These are phyloP conservation scores for Formicarius rufipectus DNA, from an alignment of 2,113 vertebrate genomes.

Conservation along the genomic window DNA sequence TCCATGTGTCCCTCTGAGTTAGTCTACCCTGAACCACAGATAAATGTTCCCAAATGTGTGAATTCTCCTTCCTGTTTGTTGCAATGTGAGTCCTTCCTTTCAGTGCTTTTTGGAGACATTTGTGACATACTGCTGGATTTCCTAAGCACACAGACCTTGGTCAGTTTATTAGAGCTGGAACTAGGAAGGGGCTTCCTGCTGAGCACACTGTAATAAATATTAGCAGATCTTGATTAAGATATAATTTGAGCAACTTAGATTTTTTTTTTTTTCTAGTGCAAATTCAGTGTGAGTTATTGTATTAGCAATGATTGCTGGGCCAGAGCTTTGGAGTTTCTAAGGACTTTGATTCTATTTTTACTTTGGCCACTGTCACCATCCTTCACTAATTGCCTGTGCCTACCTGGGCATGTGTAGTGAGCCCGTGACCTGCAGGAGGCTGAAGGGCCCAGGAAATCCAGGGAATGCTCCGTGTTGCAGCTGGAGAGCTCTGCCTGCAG, in stretches of 20 bases:
- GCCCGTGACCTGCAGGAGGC: neutral
- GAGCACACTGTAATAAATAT: neutral
- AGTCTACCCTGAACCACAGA: neutral
- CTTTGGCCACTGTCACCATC: neutral
- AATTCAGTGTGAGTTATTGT: neutral
- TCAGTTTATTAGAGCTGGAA: neutral
- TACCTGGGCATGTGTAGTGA: neutral
- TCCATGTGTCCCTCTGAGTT: too few relatives aligned
- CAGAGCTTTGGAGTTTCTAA: neutral
- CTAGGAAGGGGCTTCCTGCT: neutral
- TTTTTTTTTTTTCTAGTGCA: neutral
- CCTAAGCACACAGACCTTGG: neutral
- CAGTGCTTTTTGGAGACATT: neutral
- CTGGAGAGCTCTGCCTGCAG: neutral
- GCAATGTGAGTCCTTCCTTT: neutral
- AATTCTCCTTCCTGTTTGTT: fast-evolving
- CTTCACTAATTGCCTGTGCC: neutral
- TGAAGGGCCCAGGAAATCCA: neutral
- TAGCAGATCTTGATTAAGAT: neutral
- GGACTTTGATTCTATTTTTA: neutral
- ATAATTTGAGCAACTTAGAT: neutral
- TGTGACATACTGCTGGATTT: neutral
- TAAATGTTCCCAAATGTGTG: neutral
- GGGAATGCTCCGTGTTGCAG: neutral
- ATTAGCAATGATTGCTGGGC: neutral